Base-by-base conservation (phyloP, 2,113 vertebrate genomes). In the Natator depressus region DNA sequence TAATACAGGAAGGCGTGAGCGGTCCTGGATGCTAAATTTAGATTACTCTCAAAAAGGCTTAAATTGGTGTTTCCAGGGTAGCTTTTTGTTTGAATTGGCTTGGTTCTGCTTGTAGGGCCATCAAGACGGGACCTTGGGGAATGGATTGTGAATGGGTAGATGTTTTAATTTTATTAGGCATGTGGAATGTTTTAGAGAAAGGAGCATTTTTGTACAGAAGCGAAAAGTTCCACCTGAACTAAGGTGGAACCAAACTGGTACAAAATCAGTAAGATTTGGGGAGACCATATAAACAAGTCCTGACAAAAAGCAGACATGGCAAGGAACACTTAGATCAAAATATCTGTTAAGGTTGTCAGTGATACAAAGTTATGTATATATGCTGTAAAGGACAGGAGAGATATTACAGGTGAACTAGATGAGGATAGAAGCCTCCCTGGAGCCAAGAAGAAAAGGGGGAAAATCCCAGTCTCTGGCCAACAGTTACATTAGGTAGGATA, bases 381-480 rank as follows among this genome's bases (percentile, higher is more conserved):
- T 1, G 16, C 6, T 54, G 4, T 42, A 8, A 19, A 6, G 51
- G 24, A 57, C 10, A 2, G 46, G 19, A 53, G 88, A 10, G 57
- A 22, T 51, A 5, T 55, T 80, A 14, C 10, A 81, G 16, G 3
- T 0, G 0, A 51, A 25, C 9, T 0, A 3, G 17, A 62, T 69
- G 20, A 42, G 78, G 12, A 38, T 5, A 91, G 35, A 0, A 0
- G 4, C 42, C 2, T 0, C n/a, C 38, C 27, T 89, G 50, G 47
- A 47, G 79, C 38, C 19, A 49, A 47, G 54, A 75, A 19, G 53
- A 47, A 47, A 84, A 42, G 72, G 85, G 47, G 88, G 80, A 16
- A 9, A 0, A 0, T 3, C 84, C 25, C 57, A 8, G n/a, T 57
- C 95, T 54, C 57, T 4, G 84, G 50, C 42, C 0, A 0, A 20